Evolutionary conservation across 2,888 invertebrate species (phyloP).

Genomic region (Andrena marginata): DNA sequence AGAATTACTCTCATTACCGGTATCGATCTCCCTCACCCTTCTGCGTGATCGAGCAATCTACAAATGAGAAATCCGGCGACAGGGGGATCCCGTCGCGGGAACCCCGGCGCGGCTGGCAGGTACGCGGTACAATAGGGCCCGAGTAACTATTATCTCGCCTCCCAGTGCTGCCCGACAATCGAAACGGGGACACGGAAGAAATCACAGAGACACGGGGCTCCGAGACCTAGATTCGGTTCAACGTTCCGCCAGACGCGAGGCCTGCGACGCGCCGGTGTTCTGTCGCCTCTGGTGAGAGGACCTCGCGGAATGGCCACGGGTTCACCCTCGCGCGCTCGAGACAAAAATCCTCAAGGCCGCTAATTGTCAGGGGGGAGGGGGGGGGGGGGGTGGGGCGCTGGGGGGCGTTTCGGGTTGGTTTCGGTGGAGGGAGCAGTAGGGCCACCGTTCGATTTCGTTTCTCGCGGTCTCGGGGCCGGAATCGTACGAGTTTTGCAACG

Average conservation of each 20-base stretch:
- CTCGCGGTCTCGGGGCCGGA: constrained; percentile 47
- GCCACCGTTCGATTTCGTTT: constrained; percentile 2
- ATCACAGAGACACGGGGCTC: neutral
- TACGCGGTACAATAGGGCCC: neutral
- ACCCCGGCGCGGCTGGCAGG: too few species aligned
- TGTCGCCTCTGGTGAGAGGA: neutral
- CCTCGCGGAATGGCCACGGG: constrained; percentile 3
- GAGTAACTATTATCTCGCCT: too few species aligned
- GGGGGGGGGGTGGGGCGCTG: too few species aligned
- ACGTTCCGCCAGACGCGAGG: constrained; percentile 5
- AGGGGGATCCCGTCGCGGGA: too few species aligned
- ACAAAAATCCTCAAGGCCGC: constrained; percentile 16
- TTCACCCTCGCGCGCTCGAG: neutral
- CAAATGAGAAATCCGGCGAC: too few species aligned
- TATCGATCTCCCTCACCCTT: too few species aligned
- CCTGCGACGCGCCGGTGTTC: constrained; percentile 10
- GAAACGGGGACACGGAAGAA: constrained; percentile 11
- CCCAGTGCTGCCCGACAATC: neutral
- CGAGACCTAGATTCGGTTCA: constrained; percentile 33
- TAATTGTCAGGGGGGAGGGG: neutral
- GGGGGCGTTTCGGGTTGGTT: too few species aligned
- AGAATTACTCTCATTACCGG: too few species aligned
- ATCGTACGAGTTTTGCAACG: constrained; percentile 61
- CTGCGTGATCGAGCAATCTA: too few species aligned
- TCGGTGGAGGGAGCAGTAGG: too few species aligned